Evolutionary conservation across 2,888 invertebrate genomes (phyloP), one percentile per base, ranked within the genome.

Genomic region (Chrysina gloriosa): DNA sequence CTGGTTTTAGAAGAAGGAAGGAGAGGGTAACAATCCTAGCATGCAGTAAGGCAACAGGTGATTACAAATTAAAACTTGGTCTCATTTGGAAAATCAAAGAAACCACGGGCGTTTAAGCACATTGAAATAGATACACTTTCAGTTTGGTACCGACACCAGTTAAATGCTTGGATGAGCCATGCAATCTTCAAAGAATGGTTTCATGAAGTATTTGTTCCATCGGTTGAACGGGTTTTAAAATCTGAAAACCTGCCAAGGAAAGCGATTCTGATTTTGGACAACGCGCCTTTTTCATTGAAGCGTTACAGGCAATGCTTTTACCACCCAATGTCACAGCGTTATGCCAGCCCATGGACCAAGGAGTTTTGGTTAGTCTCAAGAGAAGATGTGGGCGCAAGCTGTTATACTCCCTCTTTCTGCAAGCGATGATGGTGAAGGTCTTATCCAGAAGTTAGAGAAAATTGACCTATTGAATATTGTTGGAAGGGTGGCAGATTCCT

Each of bases 371-470:
- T 42, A 42, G 42, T 42, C 42, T 42, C 42, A 42, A 42, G 42
- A 42, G 42, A 42, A 42, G 42, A 42, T 42, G 4, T 4, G 14
- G 42, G 42, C 42, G 42, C 11, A 42, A 14, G 14, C 42, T 42
- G 42, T 42, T 42, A 9, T 4, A 2, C 42, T 42, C 14, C 42
- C 42, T 42, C 42, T 42, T 42, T 42, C 14, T 42, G 14, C 42
- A 2, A 11, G 14, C 42, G 9, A 42, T 42, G 42, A 42, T 42
- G 42, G 42, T 42, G 11, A 42, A 42, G 42, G 42, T 42, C 7
- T 42, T 42, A 42, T 42, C 42, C 42, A 42, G 42, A 42, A 7
- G 42, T 42, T 42, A 42, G 14, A 42, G 16, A 42, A 42, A 42
- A 42, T 42, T 42, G 42, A 42, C 9, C 3, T 31, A 31, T 31